Base-by-base conservation (phyloP, 2,797 vertebrate species). In the Anableps anableps region DNA sequence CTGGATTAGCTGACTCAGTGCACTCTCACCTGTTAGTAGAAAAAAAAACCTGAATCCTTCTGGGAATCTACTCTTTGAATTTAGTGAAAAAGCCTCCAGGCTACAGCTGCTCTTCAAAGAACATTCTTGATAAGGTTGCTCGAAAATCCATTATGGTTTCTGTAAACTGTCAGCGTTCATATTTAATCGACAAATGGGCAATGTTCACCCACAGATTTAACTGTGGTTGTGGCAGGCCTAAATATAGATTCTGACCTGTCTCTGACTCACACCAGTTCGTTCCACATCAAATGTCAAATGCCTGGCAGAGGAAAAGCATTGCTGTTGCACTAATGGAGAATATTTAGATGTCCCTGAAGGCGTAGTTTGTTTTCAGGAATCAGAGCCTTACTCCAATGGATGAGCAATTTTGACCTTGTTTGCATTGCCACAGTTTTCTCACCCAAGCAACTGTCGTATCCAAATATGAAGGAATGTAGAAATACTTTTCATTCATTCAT, bases 61-160 rank as follows among this genome's bases (percentile, higher is more conserved):
- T 31, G 82, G 88, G 78, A 78, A 48, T 79, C 21, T 74, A 78
- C 53, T 73, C 29, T 76, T 53, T 80, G 53, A 77, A 81, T 11
- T 64, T 75, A 81, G 77, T 85, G 77, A 79, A 74, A 83, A 82
- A 10, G 78, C 68, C 86, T 82, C 83, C 73, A 36, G 87, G 91
- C 90, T 85, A 50, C 29, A n/a, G 11, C 26, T 48, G 36, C 73
- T 88, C 85, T 89, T 93, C 83, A 89, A 90, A 93, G 90, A 90
- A 81, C 60, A 83, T 85, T n/a, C 58, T 77, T 83, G 85, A 89
- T 89, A 87, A 87, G 74, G 72, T 76, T 84, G 82, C 75, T 88
- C 55, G 82, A 81, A 71, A 87, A 90, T 84, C 88, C 74, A 89
- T 91, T 90, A 91, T 21, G 80, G 55, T 79, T 84, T 86, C 81